Evolutionary conservation across 1,140 invertebrate genomes (phyloP), one percentile per base, ranked within the genome.

Genomic region (Zaprionus inermis): DNA sequence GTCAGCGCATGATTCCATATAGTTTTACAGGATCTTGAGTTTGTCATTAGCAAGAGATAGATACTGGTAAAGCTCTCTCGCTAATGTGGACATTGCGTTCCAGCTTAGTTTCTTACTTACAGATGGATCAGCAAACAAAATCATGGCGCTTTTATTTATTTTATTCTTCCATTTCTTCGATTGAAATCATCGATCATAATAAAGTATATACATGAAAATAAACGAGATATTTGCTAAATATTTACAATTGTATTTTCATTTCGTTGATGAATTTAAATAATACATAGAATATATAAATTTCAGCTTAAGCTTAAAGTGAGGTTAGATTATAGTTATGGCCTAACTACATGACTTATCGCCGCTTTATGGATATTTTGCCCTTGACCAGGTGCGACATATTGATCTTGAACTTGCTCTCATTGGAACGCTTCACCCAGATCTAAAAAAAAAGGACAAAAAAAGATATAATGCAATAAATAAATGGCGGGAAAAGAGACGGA

Each of bases 341-440:
- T 54, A 54, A 64, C 41, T 46, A 59, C 36, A 55, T 34, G n/a
- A 28, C 63, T 74, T 88, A 88, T 81, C 97, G 94, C 76, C 97
- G 94, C 91, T 98, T 97, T 79, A 99, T 96, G 7, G 96, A 95
- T 91, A 97, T 95, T 93, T 97, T 98, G 12, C 97, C 97, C 85
- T 97, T 95, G 63, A 96, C 96, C 72, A 99, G 91, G 83, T 98
- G 96, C 9, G 95, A 95, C 58, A 97, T 94, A 89, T 95, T 97
- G 91, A 99, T 97, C 86, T 96, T 94, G 3, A 98, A 94, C 93
- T 98, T 97, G 61, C 93, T 95, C 81, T 98, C 96, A 16, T 95
- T 94, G 1, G 95, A 94, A 92, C 97, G 97, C 83, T 98, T 97
- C 3, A 99, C 96, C 95, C 96, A 98, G 84, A 99, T 96, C 97